phyloP scores from a whole-genome alignment of 2,797 vertebrate species.

The Bufotes viridis region DNA sequence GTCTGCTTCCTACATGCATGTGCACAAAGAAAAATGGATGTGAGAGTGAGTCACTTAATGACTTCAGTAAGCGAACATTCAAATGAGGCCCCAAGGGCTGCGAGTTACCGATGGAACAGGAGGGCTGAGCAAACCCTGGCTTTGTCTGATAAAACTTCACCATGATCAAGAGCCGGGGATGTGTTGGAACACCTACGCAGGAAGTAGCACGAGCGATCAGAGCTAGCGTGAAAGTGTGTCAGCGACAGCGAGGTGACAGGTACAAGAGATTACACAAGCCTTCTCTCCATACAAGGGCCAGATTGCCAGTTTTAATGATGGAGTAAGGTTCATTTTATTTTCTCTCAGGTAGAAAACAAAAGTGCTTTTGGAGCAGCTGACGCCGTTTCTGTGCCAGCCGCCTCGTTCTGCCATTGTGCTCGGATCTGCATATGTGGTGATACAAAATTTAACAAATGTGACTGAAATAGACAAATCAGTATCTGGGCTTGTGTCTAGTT shows the following conservation, averaged over 20 bases:
- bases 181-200: constrained; percentile 62
- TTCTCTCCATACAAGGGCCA: constrained; percentile 35
- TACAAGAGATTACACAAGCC: constrained; percentile 46
- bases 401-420: constrained; percentile 41
- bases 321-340: constrained; percentile 46
- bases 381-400: constrained; percentile 43
- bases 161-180: constrained; percentile 42
- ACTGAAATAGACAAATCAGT: constrained; percentile 37
- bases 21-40: constrained; percentile 55
- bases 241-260: constrained; percentile 58
- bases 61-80: constrained; percentile 57
- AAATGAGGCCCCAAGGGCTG: constrained; percentile 61
- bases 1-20: constrained; percentile 48
- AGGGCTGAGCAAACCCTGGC: constrained; percentile 53
- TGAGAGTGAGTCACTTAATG: constrained; percentile 58
- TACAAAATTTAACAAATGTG: constrained; percentile 19
- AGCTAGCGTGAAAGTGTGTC: constrained; percentile 59
- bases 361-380: constrained; percentile 48
- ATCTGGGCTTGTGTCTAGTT: background rate
- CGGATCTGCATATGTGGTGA: constrained; percentile 41
- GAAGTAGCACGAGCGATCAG: constrained; percentile 51
- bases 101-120: constrained; percentile 38
- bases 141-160: constrained; percentile 57
- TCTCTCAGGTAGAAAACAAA: constrained; percentile 54
- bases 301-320: constrained; percentile 54